These are phyloP conservation scores for Euura lappo DNA, from an alignment of 1,140 invertebrate genomes.

Conservation along the genomic window DNA sequence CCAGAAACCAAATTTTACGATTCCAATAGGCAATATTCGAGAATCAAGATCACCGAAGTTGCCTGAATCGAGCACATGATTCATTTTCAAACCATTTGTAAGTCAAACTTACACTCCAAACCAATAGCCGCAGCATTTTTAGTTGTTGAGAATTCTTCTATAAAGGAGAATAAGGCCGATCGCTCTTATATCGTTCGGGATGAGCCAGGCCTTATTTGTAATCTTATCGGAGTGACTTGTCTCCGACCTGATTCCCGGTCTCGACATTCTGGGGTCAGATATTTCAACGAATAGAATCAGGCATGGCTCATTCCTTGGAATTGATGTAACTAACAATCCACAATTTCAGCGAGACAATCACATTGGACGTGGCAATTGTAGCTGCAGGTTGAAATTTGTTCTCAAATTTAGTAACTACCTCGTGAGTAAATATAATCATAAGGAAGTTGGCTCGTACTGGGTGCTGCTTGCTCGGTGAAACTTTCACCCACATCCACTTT, in stretches of 20 bases:
- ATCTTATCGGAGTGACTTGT: neutral
- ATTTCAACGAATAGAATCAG: too few species aligned
- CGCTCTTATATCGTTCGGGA: neutral
- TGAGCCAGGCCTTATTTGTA: neutral
- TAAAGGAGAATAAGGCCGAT: too few species aligned
- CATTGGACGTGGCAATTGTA: neutral
- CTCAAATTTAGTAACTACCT: neutral
- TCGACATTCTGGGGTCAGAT: too few species aligned
- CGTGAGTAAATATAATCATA: neutral
- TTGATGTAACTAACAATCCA: too few species aligned
- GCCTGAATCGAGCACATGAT: too few species aligned
- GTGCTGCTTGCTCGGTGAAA: neutral
- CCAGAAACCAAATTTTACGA: neutral
- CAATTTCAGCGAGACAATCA: neutral
- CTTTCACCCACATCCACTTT: constrained; percentile 40
- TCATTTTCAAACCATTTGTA: too few species aligned
- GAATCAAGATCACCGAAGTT: too few species aligned
- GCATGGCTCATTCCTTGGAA: too few species aligned
- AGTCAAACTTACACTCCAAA: too few species aligned
- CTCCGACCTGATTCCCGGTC: too few species aligned
- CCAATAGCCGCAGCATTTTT: too few species aligned
- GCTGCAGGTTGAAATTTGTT: neutral
- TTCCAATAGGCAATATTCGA: neutral
- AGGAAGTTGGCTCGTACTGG: neutral
- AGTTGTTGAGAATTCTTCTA: too few species aligned